phyloP scores from a whole-genome alignment of 2,797 vertebrate genomes.

The Lateolabrax maculatus region DNA sequence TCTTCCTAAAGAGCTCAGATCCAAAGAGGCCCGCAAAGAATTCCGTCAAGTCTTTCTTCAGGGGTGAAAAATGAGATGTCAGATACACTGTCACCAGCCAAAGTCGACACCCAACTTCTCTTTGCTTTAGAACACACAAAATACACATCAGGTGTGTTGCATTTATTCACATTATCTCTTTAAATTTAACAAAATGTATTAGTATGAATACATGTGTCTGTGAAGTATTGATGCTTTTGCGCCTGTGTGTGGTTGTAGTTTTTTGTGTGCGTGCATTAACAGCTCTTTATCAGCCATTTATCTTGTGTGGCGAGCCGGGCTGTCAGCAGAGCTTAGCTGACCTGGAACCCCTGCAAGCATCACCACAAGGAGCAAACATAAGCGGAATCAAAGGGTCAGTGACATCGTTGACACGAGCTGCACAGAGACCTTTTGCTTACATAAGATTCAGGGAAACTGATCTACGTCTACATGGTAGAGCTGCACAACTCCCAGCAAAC shows the following conservation, averaged over 20 bases:
- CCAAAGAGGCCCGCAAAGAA: slow-evolving; percentile 11
- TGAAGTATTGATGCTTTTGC: neutral
- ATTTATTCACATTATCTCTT: neutral
- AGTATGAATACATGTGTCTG: neutral
- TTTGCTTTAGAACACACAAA: slow-evolving; percentile 15
- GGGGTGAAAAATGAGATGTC: slow-evolving; percentile 53
- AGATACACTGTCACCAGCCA: slow-evolving; percentile 38
- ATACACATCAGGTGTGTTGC: slow-evolving; percentile 4
- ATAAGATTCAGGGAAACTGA: slow-evolving; percentile 42
- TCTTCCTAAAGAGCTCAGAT: slow-evolving; percentile 15
- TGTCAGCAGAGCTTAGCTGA: slow-evolving; percentile 45
- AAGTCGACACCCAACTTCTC: slow-evolving; percentile 19
- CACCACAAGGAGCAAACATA: slow-evolving; percentile 36
- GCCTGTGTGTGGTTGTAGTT: neutral
- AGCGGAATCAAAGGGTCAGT: slow-evolving; percentile 28
- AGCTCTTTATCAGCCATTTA: slow-evolving; percentile 15
- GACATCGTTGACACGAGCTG: slow-evolving; percentile 29
- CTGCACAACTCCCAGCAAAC: neutral
- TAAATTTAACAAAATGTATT: neutral
- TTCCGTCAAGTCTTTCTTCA: slow-evolving; percentile 31
- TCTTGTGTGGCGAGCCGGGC: slow-evolving; percentile 15
- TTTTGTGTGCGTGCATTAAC: neutral
- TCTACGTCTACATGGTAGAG: neutral
- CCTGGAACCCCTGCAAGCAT: slow-evolving; percentile 22
- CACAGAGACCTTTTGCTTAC: slow-evolving; percentile 36